A percentile compares a stretch with the other conserved stretches of the same genome.
Evolutionary conservation across 2,113 vertebrate species (phyloP).

Genomic region (Zeus faber): DNA sequence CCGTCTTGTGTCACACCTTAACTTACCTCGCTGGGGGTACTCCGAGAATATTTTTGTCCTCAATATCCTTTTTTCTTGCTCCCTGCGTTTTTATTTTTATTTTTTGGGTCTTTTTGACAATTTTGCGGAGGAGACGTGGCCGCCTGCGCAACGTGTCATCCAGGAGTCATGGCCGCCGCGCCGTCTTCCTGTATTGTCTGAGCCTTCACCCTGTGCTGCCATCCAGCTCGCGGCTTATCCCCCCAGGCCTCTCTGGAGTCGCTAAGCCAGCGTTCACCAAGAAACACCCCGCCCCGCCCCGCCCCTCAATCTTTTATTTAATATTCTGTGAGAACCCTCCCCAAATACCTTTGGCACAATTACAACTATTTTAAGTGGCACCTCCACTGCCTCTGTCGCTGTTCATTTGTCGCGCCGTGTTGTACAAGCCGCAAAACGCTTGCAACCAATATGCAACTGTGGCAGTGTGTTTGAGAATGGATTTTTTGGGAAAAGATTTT

Average conservation of each 20-base stretch:
- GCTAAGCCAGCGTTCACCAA: conserved; percentile 58
- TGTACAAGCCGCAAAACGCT: background rate
- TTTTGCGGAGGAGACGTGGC: no score
- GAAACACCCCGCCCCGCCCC: no score
- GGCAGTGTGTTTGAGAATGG: background rate
- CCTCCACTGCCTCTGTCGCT: background rate
- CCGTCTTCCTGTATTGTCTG: no score
- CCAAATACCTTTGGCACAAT: conserved; percentile 21
- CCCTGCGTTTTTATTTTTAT: background rate
- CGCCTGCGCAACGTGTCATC: no score
- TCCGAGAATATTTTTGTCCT: background rate
- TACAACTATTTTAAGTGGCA: conserved; percentile 1
- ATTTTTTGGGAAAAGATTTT: no score
- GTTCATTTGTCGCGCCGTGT: background rate
- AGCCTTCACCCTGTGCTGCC: no score
- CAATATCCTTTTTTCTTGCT: background rate
- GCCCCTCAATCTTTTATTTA: conserved; percentile 56
- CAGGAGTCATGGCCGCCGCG: no score
- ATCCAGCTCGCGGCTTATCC: no score
- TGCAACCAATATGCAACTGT: background rate
- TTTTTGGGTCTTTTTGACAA: no score
- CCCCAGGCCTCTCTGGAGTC: conserved; percentile 53
- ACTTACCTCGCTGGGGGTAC: conserved; percentile 43
- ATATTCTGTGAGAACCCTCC: conserved; percentile 42
- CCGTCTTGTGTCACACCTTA: conserved; percentile 51